Base-by-base conservation (phyloP, 2,797 vertebrate species). In the Hippopotamyrus pictus region DNA sequence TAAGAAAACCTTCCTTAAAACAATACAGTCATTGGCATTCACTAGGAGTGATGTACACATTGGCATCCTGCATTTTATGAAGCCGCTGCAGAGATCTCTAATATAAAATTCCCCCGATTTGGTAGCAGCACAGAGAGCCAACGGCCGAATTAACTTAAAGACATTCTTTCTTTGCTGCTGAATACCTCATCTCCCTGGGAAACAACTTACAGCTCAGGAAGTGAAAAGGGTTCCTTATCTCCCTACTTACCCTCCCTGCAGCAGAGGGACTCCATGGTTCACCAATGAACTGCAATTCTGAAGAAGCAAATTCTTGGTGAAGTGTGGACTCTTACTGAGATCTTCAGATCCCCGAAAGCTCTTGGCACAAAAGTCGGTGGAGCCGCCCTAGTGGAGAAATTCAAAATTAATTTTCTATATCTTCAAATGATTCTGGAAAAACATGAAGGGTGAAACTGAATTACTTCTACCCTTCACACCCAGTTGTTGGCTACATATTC, bases 141-240 rank as follows among this genome's bases (percentile, higher is more conserved):
- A 82, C 37, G 41, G 76, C 41, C 76, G 76, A 82, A 46, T 46
- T 44, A 46, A 82, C 76, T 82, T 82, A 82, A 82, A 82, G 76
- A 82, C 76, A 82, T 82, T 82, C 76, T 82, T 82, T 82, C 76
- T 82, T 44, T 22, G 41, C 76, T 44, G 1, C 19, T 82, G 76
- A 82, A 82, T 82, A 82, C 76, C 41, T 82, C 76, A 82, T 82
- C 76, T 82, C 76, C 76, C 76, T 22, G 76, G 76, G 76, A 82
- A 82, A 82, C 76, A 82, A 82, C 76, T 82, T 82, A 82, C 76
- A 82, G 76, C 76, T 82, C 76, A 82, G 76, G 76, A 82, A 82
- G 76, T 82, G 76, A 82, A 82, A 82, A 82, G 76, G 41, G 7
- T 82, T n/a, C 41, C 76, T 44, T 82, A 82, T 82, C 76, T 44